A percentile compares a stretch with the other conserved stretches of the same genome.
Conservation (phyloP, 1,140 invertebrate genomes). For the Pentalonia nigronervosa region DNA sequence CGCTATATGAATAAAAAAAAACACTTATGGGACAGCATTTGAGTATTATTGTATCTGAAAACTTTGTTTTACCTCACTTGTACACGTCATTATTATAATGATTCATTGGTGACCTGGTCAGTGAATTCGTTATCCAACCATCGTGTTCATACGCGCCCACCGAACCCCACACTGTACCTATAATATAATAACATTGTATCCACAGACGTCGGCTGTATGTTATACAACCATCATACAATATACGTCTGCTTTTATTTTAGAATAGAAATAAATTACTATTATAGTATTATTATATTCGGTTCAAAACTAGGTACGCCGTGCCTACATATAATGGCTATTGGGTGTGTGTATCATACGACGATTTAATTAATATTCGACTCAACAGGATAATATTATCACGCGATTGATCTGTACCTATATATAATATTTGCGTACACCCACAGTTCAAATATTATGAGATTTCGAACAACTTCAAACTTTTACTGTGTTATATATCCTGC, state of each 20-base stretch:
- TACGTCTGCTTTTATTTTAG: background rate
- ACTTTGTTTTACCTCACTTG: background rate
- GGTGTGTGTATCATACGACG: background rate
- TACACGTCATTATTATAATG: background rate
- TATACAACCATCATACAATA: background rate
- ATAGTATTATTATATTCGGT: background rate
- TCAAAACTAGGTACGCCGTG: background rate
- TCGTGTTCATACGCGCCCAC: background rate
- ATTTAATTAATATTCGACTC: background rate
- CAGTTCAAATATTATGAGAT: background rate
- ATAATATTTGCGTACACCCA: background rate
- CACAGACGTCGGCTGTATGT: background rate
- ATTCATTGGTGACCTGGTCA: background rate
- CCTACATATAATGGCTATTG: background rate
- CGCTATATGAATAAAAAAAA: too few relatives aligned
- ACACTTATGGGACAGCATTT: too few relatives aligned
- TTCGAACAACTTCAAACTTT: background rate
- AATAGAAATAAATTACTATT: background rate
- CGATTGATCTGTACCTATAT: background rate
- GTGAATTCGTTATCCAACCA: background rate
- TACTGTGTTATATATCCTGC: background rate
- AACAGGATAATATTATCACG: background rate
- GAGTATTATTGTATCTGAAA: background rate
- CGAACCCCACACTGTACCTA: background rate
- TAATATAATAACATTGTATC: background rate